Evolutionary conservation across 2,797 vertebrate species (phyloP).

Genomic region (Parotocinclus haroldoi): DNA sequence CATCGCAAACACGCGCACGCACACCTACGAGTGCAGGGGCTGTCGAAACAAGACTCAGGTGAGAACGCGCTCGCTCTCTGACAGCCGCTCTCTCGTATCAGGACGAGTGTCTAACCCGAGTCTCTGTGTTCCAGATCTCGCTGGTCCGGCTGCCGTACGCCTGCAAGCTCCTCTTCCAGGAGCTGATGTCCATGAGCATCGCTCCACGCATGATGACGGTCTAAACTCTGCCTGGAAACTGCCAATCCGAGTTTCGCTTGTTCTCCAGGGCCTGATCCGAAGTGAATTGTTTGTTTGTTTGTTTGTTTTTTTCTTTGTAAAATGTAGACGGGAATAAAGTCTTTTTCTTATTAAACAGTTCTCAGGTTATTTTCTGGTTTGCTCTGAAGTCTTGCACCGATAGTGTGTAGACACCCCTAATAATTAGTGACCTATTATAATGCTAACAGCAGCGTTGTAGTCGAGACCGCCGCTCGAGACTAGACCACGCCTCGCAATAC

Average conservation of each 20-base stretch:
- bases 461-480: too few relatives aligned
- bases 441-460: too few relatives aligned
- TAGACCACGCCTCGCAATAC: too few relatives aligned
- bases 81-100: too few relatives aligned
- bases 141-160: constrained; percentile 95
- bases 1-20: constrained; percentile 94
- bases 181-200: constrained; percentile 98
- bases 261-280: neutral
- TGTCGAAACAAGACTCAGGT: constrained; percentile 98
- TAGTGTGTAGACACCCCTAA: too few relatives aligned
- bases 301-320: constrained; percentile 43
- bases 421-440: too few relatives aligned
- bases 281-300: neutral
- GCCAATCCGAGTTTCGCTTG: constrained; percentile 5
- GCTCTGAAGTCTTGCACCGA: too few relatives aligned
- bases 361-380: neutral
- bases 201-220: constrained; percentile 97
- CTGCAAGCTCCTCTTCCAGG: constrained; percentile 97
- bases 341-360: constrained; percentile 31
- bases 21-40: constrained; percentile 94
- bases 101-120: too few relatives aligned
- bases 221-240: constrained; percentile 43
- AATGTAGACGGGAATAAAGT: constrained; percentile 56
- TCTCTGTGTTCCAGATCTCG: constrained; percentile 80
- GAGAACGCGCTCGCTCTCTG: neutral